A percentile compares a stretch with the other conserved stretches of the same genome.
Evolutionary conservation across 2,888 invertebrate species (phyloP).

Genomic region (Ectobius pallidus): DNA sequence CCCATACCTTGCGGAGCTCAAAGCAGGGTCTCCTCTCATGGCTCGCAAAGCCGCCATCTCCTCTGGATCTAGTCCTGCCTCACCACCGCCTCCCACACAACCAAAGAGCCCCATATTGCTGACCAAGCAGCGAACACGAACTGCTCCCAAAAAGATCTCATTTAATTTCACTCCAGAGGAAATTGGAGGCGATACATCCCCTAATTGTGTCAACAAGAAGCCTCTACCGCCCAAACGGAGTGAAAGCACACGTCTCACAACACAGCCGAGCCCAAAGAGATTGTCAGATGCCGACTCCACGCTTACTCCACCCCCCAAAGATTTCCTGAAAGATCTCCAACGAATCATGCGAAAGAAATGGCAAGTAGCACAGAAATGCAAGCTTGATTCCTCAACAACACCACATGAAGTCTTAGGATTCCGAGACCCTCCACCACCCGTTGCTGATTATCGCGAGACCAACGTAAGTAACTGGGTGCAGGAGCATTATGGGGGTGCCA

Average conservation of each 20-base stretch:
- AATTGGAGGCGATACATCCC: constrained; percentile 28
- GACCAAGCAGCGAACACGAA: constrained; percentile 58
- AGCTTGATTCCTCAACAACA: constrained; percentile 78
- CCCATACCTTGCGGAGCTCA: constrained; percentile 64
- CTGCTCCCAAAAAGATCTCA: constrained; percentile 64
- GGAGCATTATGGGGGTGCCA: constrained; percentile 75
- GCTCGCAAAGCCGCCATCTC: constrained; percentile 32
- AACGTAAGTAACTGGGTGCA: constrained; percentile 91
- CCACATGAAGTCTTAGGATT: constrained; percentile 92
- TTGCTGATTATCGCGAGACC: constrained; percentile 74
- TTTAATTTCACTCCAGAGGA: constrained; percentile 59
- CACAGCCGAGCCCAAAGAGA: constrained; percentile 52
- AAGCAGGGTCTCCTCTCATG: constrained; percentile 53
- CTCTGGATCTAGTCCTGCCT: constrained; percentile 30
- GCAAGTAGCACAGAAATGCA: constrained; percentile 87
- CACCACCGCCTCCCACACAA: constrained; percentile 45
- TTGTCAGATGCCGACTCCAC: constrained; percentile 48
- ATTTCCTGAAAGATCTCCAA: constrained; percentile 87
- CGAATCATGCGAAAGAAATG: constrained; percentile 89
- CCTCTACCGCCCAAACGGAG: constrained; percentile 79
- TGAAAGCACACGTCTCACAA: constrained; percentile 68
- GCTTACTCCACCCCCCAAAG: constrained; percentile 66
- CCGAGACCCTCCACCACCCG: constrained; percentile 70
- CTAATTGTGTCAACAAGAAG: constrained; percentile 55
- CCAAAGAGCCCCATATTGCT: constrained; percentile 65